phyloP scores from a whole-genome alignment of 2,113 vertebrate species.

The Leptobrachium ailaonicum region DNA sequence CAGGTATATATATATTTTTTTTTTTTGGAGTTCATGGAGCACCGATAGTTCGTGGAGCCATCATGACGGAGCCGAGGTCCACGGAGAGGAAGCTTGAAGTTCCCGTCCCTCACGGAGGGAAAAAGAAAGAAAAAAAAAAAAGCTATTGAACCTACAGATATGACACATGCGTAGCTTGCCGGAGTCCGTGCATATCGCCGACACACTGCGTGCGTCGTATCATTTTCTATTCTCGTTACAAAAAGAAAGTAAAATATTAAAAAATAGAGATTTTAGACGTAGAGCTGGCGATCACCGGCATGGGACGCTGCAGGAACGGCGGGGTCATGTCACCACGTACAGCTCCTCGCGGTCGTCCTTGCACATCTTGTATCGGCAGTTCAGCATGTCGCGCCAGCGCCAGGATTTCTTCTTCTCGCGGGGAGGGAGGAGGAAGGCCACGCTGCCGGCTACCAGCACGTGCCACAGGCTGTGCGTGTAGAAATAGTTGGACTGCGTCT shows the following conservation, averaged over 20 bases:
- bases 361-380: constrained; percentile 89
- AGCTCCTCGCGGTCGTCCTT: constrained; percentile 81
- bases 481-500: constrained; percentile 92
- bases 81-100: not conserved
- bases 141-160: not conserved
- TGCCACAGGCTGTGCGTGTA: constrained; percentile 97
- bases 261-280: constrained; percentile 14
- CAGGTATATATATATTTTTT: not conserved
- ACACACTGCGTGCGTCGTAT: too few species aligned
- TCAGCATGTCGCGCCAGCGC: constrained; percentile 74
- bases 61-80: too few species aligned
- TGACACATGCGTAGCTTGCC: too few species aligned
- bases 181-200: too few species aligned
- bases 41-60: not conserved
- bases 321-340: constrained; percentile 73
- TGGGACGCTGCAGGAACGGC: not conserved
- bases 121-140: constrained; percentile 2
- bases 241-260: too few species aligned
- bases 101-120: constrained; percentile 28
- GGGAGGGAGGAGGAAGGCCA: constrained; percentile 86
- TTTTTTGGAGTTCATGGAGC: not conserved
- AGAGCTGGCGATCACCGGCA: not conserved
- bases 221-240: too few species aligned
- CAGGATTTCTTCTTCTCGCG: constrained; percentile 69
- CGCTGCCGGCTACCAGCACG: constrained; percentile 84